A percentile compares a stretch with the other conserved stretches of the same genome.
Evolutionary conservation across 2,797 vertebrate species (phyloP).

Genomic region (Sparidentex hasta): DNA sequence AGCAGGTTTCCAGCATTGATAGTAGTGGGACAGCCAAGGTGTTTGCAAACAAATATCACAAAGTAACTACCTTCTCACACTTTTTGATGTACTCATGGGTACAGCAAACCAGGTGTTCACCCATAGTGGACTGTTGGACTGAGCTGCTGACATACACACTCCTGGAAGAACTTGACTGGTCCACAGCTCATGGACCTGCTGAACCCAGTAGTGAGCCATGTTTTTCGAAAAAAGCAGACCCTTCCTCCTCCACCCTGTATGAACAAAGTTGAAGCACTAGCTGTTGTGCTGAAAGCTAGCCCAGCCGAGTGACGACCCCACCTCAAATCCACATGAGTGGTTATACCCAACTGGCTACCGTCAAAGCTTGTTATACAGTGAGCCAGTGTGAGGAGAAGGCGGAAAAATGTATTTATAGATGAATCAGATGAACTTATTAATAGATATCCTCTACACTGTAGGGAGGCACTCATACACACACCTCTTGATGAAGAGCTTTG

Average conservation of each 20-base stretch:
- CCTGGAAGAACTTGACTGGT: neutral
- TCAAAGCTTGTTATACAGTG: slow-evolving; percentile 65
- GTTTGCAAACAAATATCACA: no score
- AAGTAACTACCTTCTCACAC: no score
- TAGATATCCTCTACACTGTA: slow-evolving; percentile 74
- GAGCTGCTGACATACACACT: no score
- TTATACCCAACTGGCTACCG: slow-evolving; percentile 54
- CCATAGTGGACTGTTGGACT: no score
- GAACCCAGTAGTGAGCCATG: neutral
- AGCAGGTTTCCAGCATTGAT: no score
- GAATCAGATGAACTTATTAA: slow-evolving; percentile 79
- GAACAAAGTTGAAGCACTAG: slow-evolving; percentile 33
- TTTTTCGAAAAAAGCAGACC: neutral
- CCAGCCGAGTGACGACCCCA: slow-evolving; percentile 12
- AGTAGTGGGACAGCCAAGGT: no score
- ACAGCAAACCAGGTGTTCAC: no score
- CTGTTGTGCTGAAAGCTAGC: slow-evolving; percentile 54
- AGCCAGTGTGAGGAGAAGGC: slow-evolving; percentile 61
- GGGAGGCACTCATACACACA: slow-evolving; percentile 38
- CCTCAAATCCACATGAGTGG: slow-evolving; percentile 15
- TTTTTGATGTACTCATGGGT: no score
- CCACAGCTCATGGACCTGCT: slow-evolving; percentile 8
- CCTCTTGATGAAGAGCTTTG: slow-evolving; percentile 63
- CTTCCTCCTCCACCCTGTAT: slow-evolving; percentile 15
- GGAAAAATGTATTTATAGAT: slow-evolving; percentile 81